Evolutionary conservation across 37 sponge, comb jelly and placozoan genomes (phyloP), one percentile per base, ranked within the genome.

Genomic region (Halisarca cf. caerulea): DNA sequence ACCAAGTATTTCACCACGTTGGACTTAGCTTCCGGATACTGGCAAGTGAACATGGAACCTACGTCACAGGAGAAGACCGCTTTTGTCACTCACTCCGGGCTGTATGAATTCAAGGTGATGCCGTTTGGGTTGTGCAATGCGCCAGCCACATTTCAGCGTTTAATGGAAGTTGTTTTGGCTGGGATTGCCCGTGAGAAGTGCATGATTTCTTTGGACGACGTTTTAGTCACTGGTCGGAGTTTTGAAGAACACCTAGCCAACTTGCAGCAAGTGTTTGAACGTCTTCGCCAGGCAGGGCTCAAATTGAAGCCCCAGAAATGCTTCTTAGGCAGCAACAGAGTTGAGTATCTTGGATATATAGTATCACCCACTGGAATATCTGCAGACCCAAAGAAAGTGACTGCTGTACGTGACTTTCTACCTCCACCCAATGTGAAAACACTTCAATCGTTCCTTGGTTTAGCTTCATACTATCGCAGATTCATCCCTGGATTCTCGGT

Each of bases 1-100:
- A n/a, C 75, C 27, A 42, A 51, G 21, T 85, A 88, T 66, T 90
- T 88, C 80, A 44, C 86, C 3, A 75, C 84, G 2, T 35, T 87
- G 3, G 94, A 90, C 71, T 71, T 93, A 4, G 90, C 90, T 8
- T 80, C 85, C 3, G 93, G 87, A 17, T 89, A 86, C 66, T 88
- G 84, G 87, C 89, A 86, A 39, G 83, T 92, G 4, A 43, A 34
- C 5, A 73, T 89, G 64, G 81, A 80, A 51, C 23, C 40, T 0
- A 59, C 21, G 1, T 79, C 83, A 20, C 77, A 69, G 37, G 87
- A 87, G 39, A 87, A 89, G 86, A 88, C 84, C 14, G 90, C 94
- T 11, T 89, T 90, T 73, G 24, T 32, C 45, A 93, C 94, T 18
- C 54, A 38, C 27, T 21, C 41, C 30, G 94, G 88, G 15, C 85